Conservation (phyloP, 92 coral and sea anemone species). For the Epizoanthus fatuus region DNA sequence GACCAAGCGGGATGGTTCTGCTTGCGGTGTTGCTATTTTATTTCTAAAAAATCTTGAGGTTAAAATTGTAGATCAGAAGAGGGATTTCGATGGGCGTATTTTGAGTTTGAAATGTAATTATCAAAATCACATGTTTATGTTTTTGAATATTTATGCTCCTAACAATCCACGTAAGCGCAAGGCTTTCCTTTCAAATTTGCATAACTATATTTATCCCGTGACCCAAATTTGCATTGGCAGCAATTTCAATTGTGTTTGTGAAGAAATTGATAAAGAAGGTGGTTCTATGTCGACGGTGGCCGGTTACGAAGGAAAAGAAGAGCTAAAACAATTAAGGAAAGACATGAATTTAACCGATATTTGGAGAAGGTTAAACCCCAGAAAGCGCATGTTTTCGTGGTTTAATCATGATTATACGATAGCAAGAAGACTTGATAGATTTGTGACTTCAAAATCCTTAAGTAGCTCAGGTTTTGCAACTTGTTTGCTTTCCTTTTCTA, state of each 20-base stretch:
- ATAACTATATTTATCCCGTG: not conserved
- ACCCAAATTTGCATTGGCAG: not conserved
- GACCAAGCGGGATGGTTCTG: not conserved
- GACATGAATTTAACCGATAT: no score
- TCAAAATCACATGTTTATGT: not conserved
- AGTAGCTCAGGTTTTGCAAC: no score
- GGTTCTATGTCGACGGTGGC: not conserved
- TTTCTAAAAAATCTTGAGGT: not conserved
- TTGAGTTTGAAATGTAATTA: not conserved
- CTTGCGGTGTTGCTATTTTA: slow-evolving; percentile 10
- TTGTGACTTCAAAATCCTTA: no score
- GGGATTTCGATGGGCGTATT: not conserved
- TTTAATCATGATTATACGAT: no score
- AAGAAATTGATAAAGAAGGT: not conserved
- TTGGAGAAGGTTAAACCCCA: no score
- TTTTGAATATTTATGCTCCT: not conserved
- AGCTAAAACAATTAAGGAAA: no score
- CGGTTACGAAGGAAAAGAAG: not conserved
- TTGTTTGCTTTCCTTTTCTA: no score
- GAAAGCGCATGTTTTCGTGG: no score
- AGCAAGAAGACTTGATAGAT: no score
- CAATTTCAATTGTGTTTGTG: slow-evolving; percentile 40
- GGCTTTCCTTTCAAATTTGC: not conserved
- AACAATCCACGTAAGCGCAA: not conserved
- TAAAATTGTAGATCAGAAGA: not conserved